A percentile compares a stretch with the other conserved stretches of the same genome.
phyloP scores from a whole-genome alignment of 2,113 vertebrate species.

The Macheiramphus alcinus region DNA sequence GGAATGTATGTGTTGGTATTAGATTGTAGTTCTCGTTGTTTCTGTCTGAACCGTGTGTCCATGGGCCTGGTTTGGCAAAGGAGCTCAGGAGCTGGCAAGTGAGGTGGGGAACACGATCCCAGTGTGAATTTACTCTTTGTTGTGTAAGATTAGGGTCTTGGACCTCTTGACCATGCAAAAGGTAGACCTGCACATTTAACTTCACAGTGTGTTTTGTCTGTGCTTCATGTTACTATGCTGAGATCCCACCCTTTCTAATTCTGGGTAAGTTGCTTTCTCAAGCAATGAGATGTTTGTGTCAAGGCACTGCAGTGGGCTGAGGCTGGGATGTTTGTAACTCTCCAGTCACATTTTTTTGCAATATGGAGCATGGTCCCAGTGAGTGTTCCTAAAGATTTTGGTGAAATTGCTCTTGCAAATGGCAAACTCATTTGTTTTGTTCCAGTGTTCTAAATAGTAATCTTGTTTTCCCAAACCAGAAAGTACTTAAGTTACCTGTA shows the following conservation, averaged over 20 bases:
- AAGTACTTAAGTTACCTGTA: neutral
- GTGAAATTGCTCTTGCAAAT: neutral
- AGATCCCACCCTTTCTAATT: neutral
- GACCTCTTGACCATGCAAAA: neutral
- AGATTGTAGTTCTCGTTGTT: neutral
- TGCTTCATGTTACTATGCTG: too few relatives aligned
- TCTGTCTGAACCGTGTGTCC: neutral
- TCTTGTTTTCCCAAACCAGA: neutral
- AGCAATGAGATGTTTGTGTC: neutral
- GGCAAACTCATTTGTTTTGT: neutral
- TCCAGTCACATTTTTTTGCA: neutral
- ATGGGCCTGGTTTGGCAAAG: neutral
- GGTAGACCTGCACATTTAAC: neutral
- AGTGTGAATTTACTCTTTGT: neutral
- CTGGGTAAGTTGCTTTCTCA: neutral
- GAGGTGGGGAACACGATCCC: neutral
- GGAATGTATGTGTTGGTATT: neutral
- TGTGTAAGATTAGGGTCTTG: neutral
- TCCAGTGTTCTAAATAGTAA: neutral
- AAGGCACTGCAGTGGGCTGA: neutral
- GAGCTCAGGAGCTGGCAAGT: neutral
- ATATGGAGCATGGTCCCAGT: rapidly evolving
- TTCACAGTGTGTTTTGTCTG: neutral
- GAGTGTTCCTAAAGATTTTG: neutral
- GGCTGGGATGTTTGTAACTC: neutral